These are phyloP conservation scores for Ashinkailepas kermadecensis DNA, from an alignment of 2,888 invertebrate species.

Conservation along the genomic window DNA sequence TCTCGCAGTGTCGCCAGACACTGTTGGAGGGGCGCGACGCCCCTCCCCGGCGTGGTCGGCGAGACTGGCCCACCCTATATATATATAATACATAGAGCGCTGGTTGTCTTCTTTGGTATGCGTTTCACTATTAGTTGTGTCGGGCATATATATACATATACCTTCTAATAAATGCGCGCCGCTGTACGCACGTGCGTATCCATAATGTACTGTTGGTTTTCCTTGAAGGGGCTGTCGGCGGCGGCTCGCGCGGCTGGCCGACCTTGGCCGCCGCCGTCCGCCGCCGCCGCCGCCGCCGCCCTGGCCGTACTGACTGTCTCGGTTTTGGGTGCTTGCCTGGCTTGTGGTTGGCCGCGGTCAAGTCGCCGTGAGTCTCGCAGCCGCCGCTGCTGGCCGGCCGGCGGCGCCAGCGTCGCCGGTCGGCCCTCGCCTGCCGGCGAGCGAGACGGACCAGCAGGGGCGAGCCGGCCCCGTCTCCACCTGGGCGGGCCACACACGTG, in stretches of 20 bases:
- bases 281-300: background rate
- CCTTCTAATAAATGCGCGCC: conserved; percentile 13
- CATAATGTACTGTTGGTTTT: conserved; percentile 20
- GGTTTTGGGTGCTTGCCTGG: conserved; percentile 18
- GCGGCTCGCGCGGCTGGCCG: background rate
- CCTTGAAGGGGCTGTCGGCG: background rate
- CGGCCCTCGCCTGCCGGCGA: conserved; percentile 2
- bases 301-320: background rate
- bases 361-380: background rate
- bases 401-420: background rate
- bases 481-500: too few relatives aligned
- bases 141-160: conserved; percentile 13
- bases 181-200: background rate
- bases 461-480: too few relatives aligned
- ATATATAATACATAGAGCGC: background rate
- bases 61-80: background rate
- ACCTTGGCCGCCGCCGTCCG: background rate
- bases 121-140: conserved; percentile 17
- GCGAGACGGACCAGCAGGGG: background rate
- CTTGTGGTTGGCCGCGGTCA: background rate
- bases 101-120: conserved; percentile 8
- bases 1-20: conserved; percentile 1
- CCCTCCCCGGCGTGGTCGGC: background rate
- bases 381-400: conserved; percentile 5
- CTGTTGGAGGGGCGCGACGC: background rate